Evolutionary conservation across 2,113 vertebrate species (phyloP), one percentile per base, ranked within the genome.

Genomic region (Varanus salvator): DNA sequence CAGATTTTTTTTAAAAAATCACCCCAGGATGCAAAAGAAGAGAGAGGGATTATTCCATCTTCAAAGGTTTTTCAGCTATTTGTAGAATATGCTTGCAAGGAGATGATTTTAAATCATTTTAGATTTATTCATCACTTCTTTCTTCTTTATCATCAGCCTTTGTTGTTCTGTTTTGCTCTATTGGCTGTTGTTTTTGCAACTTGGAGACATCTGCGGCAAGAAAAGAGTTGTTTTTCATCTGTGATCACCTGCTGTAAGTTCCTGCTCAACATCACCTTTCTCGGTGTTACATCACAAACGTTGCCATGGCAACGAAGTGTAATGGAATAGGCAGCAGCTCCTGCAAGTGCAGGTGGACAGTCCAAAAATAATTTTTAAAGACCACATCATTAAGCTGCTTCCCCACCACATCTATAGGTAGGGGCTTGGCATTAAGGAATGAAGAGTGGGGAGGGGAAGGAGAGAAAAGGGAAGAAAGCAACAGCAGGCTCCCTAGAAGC

Each of bases 301-400:
- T 77, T 71, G 92, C 64, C 38, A 57, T 7, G 80, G 78, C 6
- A 88, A 85, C 91, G 81, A 90, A 82, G 8, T 54, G 12, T 19
- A 60, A 75, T 60, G 91, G 85, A 31, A 9, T 0, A 90, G 60
- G 75, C 2, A 89, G 71, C 83, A 72, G 66, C 31, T 89, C 80
- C 57, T 87, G 84, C 8, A 71, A 93, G 90, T 92, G 50, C 77
- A 95, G 87, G 93, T 74, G 64, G 90, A 87, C 75, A 90, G 68
- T 21, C 19, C 77, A 93, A 84, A 92, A 89, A 85, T 74, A 54
- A 88, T 69, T 27, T n/a, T 60, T 52, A 76, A 71, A 74, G 82
- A 80, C 4, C 3, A 21, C 60, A 34, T 50, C 31, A 14, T 1
- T 54, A 87, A 90, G 44, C 85, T 89, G 68, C 74, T 0, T 21